Conservation (phyloP, 1,140 invertebrate species). For the Drosophila parabipectinata region DNA sequence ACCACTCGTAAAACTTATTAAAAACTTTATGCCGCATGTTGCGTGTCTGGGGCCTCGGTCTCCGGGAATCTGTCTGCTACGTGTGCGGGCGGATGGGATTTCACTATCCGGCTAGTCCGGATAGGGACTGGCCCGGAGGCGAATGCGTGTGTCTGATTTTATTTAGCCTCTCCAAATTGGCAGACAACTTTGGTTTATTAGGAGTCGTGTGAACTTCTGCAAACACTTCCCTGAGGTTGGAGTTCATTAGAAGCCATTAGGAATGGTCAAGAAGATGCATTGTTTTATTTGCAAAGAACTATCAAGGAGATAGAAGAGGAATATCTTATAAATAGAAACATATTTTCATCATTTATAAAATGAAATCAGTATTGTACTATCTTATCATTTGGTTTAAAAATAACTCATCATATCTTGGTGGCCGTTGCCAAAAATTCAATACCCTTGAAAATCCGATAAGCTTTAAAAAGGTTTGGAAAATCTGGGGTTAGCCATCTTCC, state of each 20-base stretch:
- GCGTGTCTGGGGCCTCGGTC: conserved; percentile 42
- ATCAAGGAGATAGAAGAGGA: not conserved
- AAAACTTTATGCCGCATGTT: conserved; percentile 75
- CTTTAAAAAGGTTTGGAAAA: conserved; percentile 24
- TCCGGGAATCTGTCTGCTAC: conserved; percentile 36
- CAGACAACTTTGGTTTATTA: conserved; percentile 51
- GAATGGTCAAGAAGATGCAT: conserved; percentile 10
- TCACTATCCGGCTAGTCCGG: conserved; percentile 4
- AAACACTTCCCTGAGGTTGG: conserved; percentile 3
- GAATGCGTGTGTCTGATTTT: conserved; percentile 54
- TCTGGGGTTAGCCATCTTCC: conserved; percentile 7
- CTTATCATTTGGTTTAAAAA: not conserved
- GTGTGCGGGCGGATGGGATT: conserved; percentile 48
- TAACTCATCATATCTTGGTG: not conserved
- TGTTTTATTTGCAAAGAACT: not conserved
- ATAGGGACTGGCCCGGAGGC: conserved; percentile 20
- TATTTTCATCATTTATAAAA: not conserved
- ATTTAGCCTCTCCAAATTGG: conserved; percentile 47
- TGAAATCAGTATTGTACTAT: not conserved
- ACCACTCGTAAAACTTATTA: conserved; percentile 82
- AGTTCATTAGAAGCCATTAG: conserved; percentile 42
- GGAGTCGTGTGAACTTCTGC: conserved; percentile 14
- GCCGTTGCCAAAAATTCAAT: not conserved
- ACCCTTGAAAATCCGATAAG: conserved; percentile 23
- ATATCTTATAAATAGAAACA: not conserved